Conservation (phyloP, 1,140 invertebrate genomes). For the Pararge aegeria region DNA sequence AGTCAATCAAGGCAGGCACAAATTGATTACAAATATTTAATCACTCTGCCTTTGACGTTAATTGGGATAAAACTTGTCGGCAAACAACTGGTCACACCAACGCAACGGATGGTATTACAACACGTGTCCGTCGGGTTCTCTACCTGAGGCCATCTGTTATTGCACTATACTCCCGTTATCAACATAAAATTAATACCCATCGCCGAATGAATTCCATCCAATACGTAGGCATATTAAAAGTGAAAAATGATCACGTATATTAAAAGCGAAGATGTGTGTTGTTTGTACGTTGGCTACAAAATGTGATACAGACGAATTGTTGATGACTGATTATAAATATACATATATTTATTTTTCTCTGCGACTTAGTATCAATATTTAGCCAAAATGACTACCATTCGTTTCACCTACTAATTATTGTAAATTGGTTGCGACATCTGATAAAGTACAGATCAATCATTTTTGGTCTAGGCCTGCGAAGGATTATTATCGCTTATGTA, state of each 20-base stretch:
- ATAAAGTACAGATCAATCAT: no score
- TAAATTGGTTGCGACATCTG: no score
- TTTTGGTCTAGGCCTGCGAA: no score
- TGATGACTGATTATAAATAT: no score
- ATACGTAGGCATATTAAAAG: constrained; percentile 55
- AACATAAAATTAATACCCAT: constrained; percentile 56
- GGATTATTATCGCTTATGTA: no score
- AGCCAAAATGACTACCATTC: no score
- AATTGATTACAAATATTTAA: background rate
- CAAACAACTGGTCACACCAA: constrained; percentile 16
- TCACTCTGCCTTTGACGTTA: background rate
- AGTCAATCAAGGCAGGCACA: background rate
- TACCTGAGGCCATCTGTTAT: constrained; percentile 33
- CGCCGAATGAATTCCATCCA: constrained; percentile 43
- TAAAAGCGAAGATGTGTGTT: background rate
- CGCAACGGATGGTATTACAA: constrained; percentile 24
- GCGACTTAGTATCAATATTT: no score
- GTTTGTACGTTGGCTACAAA: background rate
- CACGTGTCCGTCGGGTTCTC: constrained; percentile 20
- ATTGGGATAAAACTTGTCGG: background rate
- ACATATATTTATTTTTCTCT: no score
- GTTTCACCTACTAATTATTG: no score
- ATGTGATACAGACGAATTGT: background rate
- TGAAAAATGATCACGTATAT: constrained; percentile 53
- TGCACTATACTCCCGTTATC: constrained; percentile 58